These are phyloP conservation scores for Palythoa grandiflora DNA, from an alignment of 92 coral and sea anemone genomes.

Conservation along the genomic window DNA sequence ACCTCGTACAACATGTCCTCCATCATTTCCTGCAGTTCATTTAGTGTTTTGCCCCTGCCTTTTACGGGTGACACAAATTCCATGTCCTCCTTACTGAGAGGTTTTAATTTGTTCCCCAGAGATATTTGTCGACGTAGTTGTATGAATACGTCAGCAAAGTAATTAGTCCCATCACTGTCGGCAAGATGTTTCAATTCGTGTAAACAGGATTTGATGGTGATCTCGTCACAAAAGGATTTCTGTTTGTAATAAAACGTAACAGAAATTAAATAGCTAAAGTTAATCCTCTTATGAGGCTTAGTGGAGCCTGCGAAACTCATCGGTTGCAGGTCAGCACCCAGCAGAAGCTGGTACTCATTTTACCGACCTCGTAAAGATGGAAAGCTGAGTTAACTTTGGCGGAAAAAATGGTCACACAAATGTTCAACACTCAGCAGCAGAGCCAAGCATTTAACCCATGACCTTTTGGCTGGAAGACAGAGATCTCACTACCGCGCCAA, in stretches of 20 bases:
- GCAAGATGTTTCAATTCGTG: constrained; percentile 73
- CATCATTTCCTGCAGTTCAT: constrained; percentile 31
- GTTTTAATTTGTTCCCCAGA: constrained; percentile 53
- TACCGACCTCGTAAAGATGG: too few relatives aligned
- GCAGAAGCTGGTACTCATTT: too few relatives aligned
- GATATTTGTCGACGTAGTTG: constrained; percentile 78
- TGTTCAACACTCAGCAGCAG: too few relatives aligned
- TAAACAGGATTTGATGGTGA: constrained; percentile 70
- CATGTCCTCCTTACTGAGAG: constrained; percentile 72
- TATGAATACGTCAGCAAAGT: constrained; percentile 69
- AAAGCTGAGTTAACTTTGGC: too few relatives aligned
- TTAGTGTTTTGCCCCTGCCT: constrained; percentile 66
- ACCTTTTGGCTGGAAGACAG: too few relatives aligned
- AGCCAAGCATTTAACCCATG: too few relatives aligned
- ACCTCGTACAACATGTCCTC: constrained; percentile 50
- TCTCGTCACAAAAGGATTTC: constrained; percentile 74
- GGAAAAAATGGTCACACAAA: too few relatives aligned
- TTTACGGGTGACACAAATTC: constrained; percentile 71
- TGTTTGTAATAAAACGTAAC: background rate
- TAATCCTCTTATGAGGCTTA: too few relatives aligned
- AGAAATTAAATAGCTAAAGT: background rate
- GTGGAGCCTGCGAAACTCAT: too few relatives aligned
- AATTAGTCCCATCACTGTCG: constrained; percentile 68
- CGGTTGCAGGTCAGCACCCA: too few relatives aligned
- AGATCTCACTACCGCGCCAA: background rate